Evolutionary conservation across 1,140 invertebrate genomes (phyloP), one percentile per base, ranked within the genome.

Genomic region (Megathymus violae): DNA sequence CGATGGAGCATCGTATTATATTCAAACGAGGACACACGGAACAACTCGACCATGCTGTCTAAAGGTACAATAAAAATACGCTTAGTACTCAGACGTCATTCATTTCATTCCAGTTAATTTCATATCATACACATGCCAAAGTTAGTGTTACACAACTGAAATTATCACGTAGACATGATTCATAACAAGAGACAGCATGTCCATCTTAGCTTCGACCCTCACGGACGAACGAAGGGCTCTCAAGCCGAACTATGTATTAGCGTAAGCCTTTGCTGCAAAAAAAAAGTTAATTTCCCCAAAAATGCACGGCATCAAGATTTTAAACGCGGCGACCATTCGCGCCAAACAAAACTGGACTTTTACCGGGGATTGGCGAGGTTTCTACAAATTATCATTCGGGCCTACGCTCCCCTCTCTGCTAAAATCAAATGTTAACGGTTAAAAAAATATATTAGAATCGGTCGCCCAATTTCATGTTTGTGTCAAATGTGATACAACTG

Each of bases 351-450:
- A 76, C 59, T 69, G 38, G 63, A 69, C 36, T n/a, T 74, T 91
- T 90, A 91, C 91, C 87, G 85, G 80, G 82, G 67, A 74, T 79
- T 83, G 79, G 75, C 80, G 82, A 68, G 64, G 72, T 80, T 80
- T 86, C 76, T 88, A 88, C 64, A 80, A 80, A 85, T 78, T 89
- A 91, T 79, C 67, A 81, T 77, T 82, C 67, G 62, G 74, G 75
- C 81, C 81, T 91, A 91, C 67, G 88, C 82, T 88, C 86, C 89
- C 89, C 91, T 91, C 83, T 80, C 89, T 71, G 87, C 91, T 91
- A 91, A 89, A 87, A 91, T n/a, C n/a, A 89, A 91, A 90, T 83
- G 76, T 83, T 83, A 78, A 79, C 60, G 48, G 76, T 85, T 87
- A 87, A 71, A n/a, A n/a, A n/a, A n/a, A n/a, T n/a, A n/a, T n/a